Evolutionary conservation across 2,797 vertebrate genomes (phyloP).

Genomic region (Mus caroli): DNA sequence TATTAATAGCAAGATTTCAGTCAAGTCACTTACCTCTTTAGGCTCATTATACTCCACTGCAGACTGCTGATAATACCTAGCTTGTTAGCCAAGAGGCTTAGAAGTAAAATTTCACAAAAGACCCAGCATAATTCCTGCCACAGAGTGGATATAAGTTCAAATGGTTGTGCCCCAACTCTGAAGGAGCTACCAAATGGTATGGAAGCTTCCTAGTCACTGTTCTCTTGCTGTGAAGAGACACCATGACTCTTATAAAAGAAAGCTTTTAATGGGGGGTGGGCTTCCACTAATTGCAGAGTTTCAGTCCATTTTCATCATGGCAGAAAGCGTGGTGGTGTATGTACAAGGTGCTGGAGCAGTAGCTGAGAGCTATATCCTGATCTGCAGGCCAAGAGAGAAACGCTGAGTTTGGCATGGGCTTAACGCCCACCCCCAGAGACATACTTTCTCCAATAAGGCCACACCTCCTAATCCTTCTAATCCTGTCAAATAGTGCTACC

Average conservation of each 20-base stretch:
- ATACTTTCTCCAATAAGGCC: neutral
- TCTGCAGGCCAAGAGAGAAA: neutral
- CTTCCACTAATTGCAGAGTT: neutral
- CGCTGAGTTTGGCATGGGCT: neutral
- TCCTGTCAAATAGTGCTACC: neutral
- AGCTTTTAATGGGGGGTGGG: neutral
- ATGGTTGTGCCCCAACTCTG: neutral
- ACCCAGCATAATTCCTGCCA: neutral
- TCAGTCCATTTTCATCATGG: neutral
- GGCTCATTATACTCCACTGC: neutral
- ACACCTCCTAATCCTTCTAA: neutral
- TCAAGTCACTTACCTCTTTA: neutral
- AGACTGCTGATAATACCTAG: constrained; percentile 8
- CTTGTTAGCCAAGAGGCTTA: neutral
- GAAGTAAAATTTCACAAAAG: constrained; percentile 33
- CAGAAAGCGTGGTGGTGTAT: neutral
- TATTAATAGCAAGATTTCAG: neutral
- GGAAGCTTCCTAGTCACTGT: neutral
- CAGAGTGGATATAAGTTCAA: neutral
- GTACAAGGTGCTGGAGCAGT: neutral
- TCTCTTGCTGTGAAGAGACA: neutral
- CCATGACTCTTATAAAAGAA: neutral
- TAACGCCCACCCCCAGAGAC: neutral
- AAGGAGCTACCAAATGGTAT: neutral
- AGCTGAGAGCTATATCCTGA: neutral